Evolutionary conservation across 2,797 vertebrate species (phyloP), one percentile per base, ranked within the genome.

Genomic region (Tapera naevia): DNA sequence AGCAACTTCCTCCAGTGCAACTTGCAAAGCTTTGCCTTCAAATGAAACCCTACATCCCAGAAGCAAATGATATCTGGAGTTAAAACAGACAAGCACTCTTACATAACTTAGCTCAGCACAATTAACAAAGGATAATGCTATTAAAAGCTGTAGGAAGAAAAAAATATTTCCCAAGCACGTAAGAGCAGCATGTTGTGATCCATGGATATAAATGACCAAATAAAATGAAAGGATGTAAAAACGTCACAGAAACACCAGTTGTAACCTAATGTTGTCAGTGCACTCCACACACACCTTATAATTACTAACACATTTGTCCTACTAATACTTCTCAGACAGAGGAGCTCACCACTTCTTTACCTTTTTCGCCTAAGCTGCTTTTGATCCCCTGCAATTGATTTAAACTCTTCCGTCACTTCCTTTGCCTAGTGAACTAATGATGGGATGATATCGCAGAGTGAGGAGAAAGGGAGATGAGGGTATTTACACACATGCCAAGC

Each of bases 171-270:
- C 60, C 94, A 81, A 88, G 70, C 65, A 72, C 71, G 78, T 91
- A 86, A 84, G 21, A 91, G 60, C 80, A 97, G 80, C 73, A 65
- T 45, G 84, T 81, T 95, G 92, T 75, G 89, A 96, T 91, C 88
- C 33, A 13, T 45, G 80, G 94, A 93, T 96, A 94, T 94, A 96
- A 95, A 96, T 74, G 94, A 86, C 92, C 88, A 96, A 97, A 97
- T 97, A 97, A 97, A 97, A 97, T 33, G 71, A 70, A 82, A 89
- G 94, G 94, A 96, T 95, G 91, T 96, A 94, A 97, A 97, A 97
- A 95, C 17, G 91, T 96, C 95, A 92, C 28, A 5, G 96, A 97
- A 97, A 97, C 95, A 96, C 87, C 92, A 93, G 74, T 53, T 33
- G 0, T 96, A 95, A 96, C 97, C 94, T 92, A 86, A 80, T 58